Base-by-base conservation (phyloP, 2,113 vertebrate genomes). In the Emydura subglobosa region DNA sequence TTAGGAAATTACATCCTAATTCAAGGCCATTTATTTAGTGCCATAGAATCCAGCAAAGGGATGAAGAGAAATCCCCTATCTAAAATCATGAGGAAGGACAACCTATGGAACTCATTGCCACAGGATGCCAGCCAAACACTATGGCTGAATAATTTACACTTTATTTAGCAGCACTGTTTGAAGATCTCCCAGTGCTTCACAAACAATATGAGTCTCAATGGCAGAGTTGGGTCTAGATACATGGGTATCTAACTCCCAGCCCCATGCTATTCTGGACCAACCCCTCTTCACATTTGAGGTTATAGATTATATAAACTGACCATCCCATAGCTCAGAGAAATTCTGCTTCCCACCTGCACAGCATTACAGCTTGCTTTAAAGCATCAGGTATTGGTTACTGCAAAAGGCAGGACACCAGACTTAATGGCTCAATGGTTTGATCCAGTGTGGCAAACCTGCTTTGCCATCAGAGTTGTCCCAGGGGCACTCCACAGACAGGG, bases 141-240 rank as follows among this genome's bases (percentile, higher is more conserved):
- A 49, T 31, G 31, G 50, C 31, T 22, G 50, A 53, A 39, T 22
- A 53, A 81, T 44, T 51, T n/a, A 11, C 47, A 25, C 4, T 6
- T 53, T n/a, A n/a, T n/a, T 53, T 39, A 10, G 51, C 0, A 8
- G 24, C 17, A n/a, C 22, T 11, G 72, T 76, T 76, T 12, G 24
- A 39, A 21, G 39, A 76, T 42, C 39, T 44, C 31, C 2, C 1
- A 8, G 34, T 1, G 3, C 12, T 2, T 2, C 27, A 44, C 68
- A 81, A 13, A 22, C 4, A 1, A 13, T 50, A 7, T 50, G 24
- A 9, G 54, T 34, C 79, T 25, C 53, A 61, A 8, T 1, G 53
- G 12, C 61, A 53, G 61, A 25, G 87, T 65, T 47, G 47, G 47
- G 19, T 47, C 9, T 39, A 61, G n/a, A 49, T 21, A 54, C 61